phyloP scores from a whole-genome alignment of 2,888 invertebrate species.

The Molanna angustata region DNA sequence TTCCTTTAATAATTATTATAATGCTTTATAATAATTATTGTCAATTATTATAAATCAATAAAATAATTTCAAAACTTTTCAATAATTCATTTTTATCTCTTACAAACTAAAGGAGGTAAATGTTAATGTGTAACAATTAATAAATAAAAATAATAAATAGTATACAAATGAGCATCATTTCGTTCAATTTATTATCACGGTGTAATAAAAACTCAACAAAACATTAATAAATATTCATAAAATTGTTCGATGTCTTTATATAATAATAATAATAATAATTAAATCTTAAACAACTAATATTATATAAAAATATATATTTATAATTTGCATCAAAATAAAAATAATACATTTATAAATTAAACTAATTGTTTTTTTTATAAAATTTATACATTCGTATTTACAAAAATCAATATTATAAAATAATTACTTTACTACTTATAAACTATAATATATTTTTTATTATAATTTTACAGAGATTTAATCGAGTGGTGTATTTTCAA shows the following conservation, averaged over 20 bases:
- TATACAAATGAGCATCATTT: constrained; percentile 28
- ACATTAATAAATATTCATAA: constrained; percentile 30
- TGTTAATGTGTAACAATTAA: constrained; percentile 6
- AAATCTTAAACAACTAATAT: constrained; percentile 10
- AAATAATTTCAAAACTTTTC: no score
- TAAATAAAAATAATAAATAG: constrained; percentile 28
- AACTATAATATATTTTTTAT: no score
- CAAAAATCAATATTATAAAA: no score
- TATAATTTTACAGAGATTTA: no score
- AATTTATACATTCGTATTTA: no score
- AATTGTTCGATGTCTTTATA: constrained; percentile 18
- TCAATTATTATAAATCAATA: no score
- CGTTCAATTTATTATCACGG: constrained; percentile 32
- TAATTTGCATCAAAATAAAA: background rate
- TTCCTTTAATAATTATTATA: no score
- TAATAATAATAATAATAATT: constrained; percentile 10
- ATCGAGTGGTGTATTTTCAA: no score
- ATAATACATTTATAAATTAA: background rate
- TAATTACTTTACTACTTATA: no score
- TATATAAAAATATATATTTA: constrained; percentile 6
- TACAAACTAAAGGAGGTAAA: constrained; percentile 3
- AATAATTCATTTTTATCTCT: no score
- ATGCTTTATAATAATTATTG: no score
- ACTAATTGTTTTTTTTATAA: no score
- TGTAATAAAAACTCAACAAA: constrained; percentile 31